Percentiles rank a stretch among this genome's conserved stretches.
phyloP scores from a whole-genome alignment of 2,888 invertebrate genomes.

The Conops quadrifasciatus region DNA sequence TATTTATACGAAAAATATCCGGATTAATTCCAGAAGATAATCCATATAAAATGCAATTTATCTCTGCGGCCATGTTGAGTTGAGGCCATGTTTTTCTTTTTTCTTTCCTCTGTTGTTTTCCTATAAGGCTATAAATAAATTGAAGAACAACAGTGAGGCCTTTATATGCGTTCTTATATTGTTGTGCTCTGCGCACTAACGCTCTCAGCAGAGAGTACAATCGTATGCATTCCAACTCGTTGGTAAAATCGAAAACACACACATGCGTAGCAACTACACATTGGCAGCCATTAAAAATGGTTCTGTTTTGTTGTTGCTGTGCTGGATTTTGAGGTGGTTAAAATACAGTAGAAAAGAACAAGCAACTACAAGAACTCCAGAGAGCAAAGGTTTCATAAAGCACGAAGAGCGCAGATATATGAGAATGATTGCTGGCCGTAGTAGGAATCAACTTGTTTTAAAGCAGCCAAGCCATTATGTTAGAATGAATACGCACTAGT shows the following conservation, averaged over 20 bases:
- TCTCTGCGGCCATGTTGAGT: too few relatives aligned
- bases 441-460: too few relatives aligned
- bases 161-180: too few relatives aligned
- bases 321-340: not conserved
- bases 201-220: not conserved
- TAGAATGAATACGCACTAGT: constrained; percentile 2
- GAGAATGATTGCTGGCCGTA: too few relatives aligned
- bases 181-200: too few relatives aligned
- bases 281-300: constrained; percentile 24
- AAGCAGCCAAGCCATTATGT: not conserved
- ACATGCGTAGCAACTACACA: constrained; percentile 23
- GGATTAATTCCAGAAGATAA: too few relatives aligned
- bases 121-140: too few relatives aligned
- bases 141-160: too few relatives aligned
- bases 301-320: constrained; percentile 7
- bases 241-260: not conserved
- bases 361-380: not conserved
- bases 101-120: too few relatives aligned
- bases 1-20: too few relatives aligned
- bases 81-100: too few relatives aligned
- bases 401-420: not conserved
- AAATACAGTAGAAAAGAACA: not conserved
- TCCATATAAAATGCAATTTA: too few relatives aligned
- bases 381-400: not conserved
- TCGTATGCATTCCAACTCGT: not conserved